These are phyloP conservation scores for Mareca penelope DNA, from an alignment of 2,797 vertebrate genomes.

Conservation along the genomic window DNA sequence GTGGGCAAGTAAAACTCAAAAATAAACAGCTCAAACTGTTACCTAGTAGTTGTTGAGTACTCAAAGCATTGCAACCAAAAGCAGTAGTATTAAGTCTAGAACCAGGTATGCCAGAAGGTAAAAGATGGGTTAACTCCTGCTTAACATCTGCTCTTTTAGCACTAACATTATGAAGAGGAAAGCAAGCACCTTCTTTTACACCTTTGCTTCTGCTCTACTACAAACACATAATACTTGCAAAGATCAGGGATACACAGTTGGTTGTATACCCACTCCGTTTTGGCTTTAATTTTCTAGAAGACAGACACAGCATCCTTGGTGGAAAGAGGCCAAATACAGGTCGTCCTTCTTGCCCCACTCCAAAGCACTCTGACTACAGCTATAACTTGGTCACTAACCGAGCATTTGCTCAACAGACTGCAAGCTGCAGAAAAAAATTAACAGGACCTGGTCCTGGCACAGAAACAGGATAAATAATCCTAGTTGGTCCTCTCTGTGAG, in stretches of 20 bases:
- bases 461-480: not conserved
- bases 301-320: not conserved
- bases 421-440: not conserved
- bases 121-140: not conserved
- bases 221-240: too few species aligned
- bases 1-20: not conserved
- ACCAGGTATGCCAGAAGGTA: not conserved
- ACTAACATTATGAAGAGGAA: not conserved
- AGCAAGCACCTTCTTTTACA: not conserved
- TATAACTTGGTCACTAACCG: not conserved
- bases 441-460: rapidly evolving
- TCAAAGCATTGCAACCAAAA: not conserved
- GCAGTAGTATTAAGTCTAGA: not conserved
- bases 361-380: not conserved
- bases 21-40: not conserved
- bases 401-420: not conserved
- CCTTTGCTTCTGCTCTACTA: not conserved
- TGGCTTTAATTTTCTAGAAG: not conserved
- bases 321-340: not conserved
- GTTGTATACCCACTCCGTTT: rapidly evolving
- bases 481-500: too few species aligned
- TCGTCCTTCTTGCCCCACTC: not conserved
- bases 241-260: not conserved
- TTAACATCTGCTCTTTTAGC: not conserved
- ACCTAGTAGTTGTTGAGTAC: too few species aligned